A percentile compares a stretch with the other conserved stretches of the same genome.
Evolutionary conservation across 1,140 invertebrate genomes (phyloP).

Genomic region (Araneus ventricosus): DNA sequence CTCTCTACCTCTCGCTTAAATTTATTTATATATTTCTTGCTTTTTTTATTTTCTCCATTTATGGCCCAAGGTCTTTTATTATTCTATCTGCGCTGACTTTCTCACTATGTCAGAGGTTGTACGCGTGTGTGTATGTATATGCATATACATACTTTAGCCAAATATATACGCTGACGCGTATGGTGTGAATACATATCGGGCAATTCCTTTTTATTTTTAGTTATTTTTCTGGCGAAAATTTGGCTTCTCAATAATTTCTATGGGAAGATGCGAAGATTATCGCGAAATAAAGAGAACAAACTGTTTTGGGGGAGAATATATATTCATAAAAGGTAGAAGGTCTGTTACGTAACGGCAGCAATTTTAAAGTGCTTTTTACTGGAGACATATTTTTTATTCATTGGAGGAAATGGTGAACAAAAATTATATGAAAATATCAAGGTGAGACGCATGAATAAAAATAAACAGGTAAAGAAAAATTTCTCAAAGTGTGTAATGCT

Average conservation of each 20-base stretch:
- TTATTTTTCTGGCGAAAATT: not conserved
- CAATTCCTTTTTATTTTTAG: conserved; percentile 18
- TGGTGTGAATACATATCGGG: not conserved
- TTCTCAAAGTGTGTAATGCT: not conserved
- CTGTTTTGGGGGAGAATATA: not conserved
- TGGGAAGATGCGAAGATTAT: conserved; percentile 49
- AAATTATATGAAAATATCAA: not conserved
- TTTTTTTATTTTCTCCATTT: conserved; percentile 37
- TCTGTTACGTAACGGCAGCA: conserved; percentile 21
- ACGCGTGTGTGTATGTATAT: not conserved
- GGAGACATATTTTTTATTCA: conserved; percentile 43
- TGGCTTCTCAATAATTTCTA: conserved; percentile 61
- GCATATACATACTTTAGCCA: conserved; percentile 45
- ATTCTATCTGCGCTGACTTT: conserved; percentile 51
- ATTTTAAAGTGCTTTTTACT: conserved; percentile 42
- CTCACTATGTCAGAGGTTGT: not conserved
- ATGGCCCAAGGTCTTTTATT: conserved; percentile 71
- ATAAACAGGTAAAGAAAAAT: not conserved
- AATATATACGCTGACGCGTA: not conserved
- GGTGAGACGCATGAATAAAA: not conserved
- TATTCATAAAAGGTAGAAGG: not conserved
- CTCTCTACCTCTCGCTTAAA: conserved; percentile 72
- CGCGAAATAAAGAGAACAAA: conserved; percentile 49
- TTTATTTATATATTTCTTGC: conserved; percentile 74
- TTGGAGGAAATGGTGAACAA: not conserved